Percentiles rank a stretch among this genome's conserved stretches.
These are phyloP conservation scores for Oreonectes daqikongensis DNA, from an alignment of 2,797 vertebrate genomes.

Conservation along the genomic window DNA sequence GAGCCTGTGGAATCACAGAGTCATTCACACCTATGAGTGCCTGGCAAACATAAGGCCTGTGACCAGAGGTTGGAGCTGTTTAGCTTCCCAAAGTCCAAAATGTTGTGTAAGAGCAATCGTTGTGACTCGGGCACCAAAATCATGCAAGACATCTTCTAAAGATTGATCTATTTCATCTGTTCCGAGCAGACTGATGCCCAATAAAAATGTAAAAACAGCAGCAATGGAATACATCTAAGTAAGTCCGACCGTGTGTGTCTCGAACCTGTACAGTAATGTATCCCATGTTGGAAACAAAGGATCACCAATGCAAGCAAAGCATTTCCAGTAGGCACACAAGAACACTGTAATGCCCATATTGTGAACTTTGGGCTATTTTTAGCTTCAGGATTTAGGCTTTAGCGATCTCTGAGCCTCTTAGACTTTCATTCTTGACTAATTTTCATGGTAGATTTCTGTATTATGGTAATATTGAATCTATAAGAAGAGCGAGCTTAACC, in stretches of 20 bases:
- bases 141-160: neutral
- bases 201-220: too few species aligned
- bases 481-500: conserved; percentile 15
- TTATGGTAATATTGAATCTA: conserved; percentile 65
- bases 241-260: too few species aligned
- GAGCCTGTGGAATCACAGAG: neutral
- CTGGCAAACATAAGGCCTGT: conserved; percentile 2
- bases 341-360: conserved; percentile 6
- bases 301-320: neutral
- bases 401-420: conserved; percentile 65
- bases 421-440: conserved; percentile 68
- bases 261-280: neutral
- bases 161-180: neutral
- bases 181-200: neutral
- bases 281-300: too few species aligned
- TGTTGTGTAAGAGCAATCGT: neutral
- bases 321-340: conserved; percentile 13
- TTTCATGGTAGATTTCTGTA: conserved; percentile 72
- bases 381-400: conserved; percentile 61
- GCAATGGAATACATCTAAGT: too few species aligned
- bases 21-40: conserved; percentile 10
- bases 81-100: neutral
- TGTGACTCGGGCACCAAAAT: neutral
- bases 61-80: neutral
- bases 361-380: conserved; percentile 50